These are phyloP conservation scores for Punctoribates punctum DNA, from an alignment of 2,888 invertebrate species.

Conservation along the genomic window DNA sequence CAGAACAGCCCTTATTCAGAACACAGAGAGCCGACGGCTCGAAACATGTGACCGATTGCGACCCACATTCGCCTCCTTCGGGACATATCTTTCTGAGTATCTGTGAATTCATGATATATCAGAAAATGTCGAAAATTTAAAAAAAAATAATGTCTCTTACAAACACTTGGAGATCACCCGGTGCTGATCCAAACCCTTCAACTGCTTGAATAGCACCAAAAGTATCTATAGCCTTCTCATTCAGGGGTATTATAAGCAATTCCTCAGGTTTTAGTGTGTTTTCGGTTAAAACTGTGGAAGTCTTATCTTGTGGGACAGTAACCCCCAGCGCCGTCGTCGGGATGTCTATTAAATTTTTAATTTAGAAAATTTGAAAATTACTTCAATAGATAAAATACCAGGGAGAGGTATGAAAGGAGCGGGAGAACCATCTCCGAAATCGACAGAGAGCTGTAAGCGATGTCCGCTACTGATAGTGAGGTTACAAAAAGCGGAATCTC, in stretches of 20 bases:
- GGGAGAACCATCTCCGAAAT: slow-evolving; percentile 49
- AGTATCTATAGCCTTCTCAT: neutral
- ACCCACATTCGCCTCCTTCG: slow-evolving; percentile 10
- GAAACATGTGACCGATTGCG: slow-evolving; percentile 24
- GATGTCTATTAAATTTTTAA: slow-evolving; percentile 20
- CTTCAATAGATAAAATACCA: too few species aligned
- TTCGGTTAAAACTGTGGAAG: neutral
- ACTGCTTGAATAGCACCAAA: slow-evolving; percentile 39
- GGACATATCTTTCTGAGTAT: slow-evolving; percentile 35
- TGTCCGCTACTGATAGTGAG: slow-evolving; percentile 51
- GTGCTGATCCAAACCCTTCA: slow-evolving; percentile 39
- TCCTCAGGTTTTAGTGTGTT: slow-evolving; percentile 20
- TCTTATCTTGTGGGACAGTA: slow-evolving; percentile 25
- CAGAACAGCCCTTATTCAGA: slow-evolving; percentile 27
- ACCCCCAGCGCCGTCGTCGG: slow-evolving; percentile 22
- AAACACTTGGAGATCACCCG: slow-evolving; percentile 34
- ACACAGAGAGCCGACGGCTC: slow-evolving; percentile 40
- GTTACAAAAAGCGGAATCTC: slow-evolving; percentile 50
- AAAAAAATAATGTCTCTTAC: slow-evolving; percentile 16
- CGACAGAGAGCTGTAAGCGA: slow-evolving; percentile 48
- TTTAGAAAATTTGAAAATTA: too few species aligned
- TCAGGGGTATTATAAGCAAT: slow-evolving; percentile 26
- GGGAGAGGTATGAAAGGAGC: slow-evolving; percentile 45
- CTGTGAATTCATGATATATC: neutral
- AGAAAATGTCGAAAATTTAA: neutral